Conservation (phyloP, 2,888 invertebrate genomes). For the Ophion slaviceki region DNA sequence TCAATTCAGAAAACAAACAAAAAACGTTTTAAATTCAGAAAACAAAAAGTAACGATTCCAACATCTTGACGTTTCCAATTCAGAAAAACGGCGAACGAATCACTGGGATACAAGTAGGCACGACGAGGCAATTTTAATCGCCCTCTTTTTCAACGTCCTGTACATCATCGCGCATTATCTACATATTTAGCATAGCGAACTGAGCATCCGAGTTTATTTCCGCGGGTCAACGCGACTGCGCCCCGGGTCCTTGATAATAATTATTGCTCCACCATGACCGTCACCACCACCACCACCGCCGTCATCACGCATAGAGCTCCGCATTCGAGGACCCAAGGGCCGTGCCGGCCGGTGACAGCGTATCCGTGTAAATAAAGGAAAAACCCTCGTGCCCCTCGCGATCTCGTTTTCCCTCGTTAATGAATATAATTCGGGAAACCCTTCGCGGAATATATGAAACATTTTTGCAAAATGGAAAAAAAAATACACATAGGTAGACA, state of each 20-base stretch:
- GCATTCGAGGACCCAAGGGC: conserved; percentile 50
- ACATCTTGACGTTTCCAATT: too few species aligned
- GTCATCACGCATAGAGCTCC: neutral
- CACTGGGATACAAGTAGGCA: neutral
- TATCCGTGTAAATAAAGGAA: conserved; percentile 50
- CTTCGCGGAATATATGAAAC: conserved; percentile 31
- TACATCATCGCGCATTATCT: conserved; percentile 29
- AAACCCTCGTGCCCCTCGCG: conserved; percentile 25
- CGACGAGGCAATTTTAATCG: neutral
- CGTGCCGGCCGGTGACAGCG: conserved; percentile 40
- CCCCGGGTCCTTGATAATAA: conserved; percentile 52
- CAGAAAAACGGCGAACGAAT: neutral
- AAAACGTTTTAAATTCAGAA: too few species aligned
- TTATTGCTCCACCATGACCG: conserved; percentile 35
- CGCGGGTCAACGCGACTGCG: conserved; percentile 58
- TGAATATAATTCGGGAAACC: conserved; percentile 54
- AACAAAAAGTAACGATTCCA: too few species aligned
- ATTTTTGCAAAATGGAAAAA: conserved; percentile 40
- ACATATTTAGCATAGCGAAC: conserved; percentile 11
- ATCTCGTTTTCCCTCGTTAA: conserved; percentile 54
- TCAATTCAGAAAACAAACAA: too few species aligned
- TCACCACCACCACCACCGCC: neutral
- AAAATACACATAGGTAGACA: neutral
- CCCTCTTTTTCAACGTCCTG: conserved; percentile 13
- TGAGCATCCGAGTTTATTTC: conserved; percentile 50